A percentile compares a stretch with the other conserved stretches of the same genome.
Evolutionary conservation across 2,113 vertebrate species (phyloP).

Genomic region (Mesitornis unicolor): DNA sequence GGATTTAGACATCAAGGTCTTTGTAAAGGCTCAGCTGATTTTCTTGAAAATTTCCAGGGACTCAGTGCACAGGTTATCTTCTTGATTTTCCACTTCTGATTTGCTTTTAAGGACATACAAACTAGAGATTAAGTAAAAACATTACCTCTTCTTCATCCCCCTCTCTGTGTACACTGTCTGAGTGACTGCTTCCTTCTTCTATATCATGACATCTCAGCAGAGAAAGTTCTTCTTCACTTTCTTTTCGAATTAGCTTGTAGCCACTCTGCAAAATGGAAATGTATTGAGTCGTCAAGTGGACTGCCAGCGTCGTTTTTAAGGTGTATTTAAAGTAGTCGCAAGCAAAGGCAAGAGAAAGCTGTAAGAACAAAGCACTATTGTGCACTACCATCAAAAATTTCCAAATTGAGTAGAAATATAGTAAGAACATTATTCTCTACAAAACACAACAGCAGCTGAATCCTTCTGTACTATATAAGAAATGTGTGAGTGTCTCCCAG

Average conservation of each 20-base stretch:
- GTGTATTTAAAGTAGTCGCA: not conserved
- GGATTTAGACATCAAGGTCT: not conserved
- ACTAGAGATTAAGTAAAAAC: not conserved
- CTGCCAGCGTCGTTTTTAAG: not conserved
- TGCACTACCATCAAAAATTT: not conserved
- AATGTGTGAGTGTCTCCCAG: fast-evolving
- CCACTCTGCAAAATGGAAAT: slow-evolving; percentile 78
- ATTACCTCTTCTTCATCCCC: slow-evolving; percentile 80
- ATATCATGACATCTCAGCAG: slow-evolving; percentile 83
- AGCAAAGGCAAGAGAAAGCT: not conserved
- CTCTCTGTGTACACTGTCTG: slow-evolving; percentile 75
- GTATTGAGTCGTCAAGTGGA: not conserved
- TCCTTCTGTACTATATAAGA: not conserved
- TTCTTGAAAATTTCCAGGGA: not conserved
- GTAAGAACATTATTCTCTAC: not conserved
- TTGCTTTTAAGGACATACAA: not conserved
- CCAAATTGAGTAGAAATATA: not conserved
- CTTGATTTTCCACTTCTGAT: not conserved
- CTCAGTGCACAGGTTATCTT: not conserved
- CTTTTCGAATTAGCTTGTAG: slow-evolving; percentile 87
- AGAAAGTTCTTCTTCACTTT: slow-evolving; percentile 90
- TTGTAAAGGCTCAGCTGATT: not conserved
- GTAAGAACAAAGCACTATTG: not conserved
- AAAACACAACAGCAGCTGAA: not conserved
- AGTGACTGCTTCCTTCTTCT: slow-evolving; percentile 81